Evolutionary conservation across 1,140 invertebrate species (phyloP).

Genomic region (Globodera rostochiensis): DNA sequence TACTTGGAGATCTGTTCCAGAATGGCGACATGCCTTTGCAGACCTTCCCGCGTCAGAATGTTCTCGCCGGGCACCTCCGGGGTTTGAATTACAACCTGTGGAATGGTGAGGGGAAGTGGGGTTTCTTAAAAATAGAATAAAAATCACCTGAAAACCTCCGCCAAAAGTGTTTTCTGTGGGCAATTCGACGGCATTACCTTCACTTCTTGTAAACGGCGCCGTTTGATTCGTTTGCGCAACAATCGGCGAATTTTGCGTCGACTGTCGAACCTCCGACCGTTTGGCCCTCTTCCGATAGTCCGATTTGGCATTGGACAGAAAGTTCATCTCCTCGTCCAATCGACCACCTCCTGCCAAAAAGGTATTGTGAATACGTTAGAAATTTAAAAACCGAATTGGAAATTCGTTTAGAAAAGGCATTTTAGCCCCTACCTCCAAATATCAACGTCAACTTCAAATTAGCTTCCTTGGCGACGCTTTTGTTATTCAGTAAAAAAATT

Average conservation of each 20-base stretch:
- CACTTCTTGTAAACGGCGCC: constrained; percentile 10
- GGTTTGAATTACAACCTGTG: constrained; percentile 63
- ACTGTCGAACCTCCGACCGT: neutral
- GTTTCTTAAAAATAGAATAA: constrained; percentile 19
- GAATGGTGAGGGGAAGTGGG: neutral
- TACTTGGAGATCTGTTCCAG: constrained; percentile 62
- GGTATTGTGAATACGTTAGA: too few relatives aligned
- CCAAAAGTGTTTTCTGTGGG: constrained; percentile 62
- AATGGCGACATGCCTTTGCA: constrained; percentile 60
- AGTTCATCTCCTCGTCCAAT: constrained; percentile 60
- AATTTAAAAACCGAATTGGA: too few relatives aligned
- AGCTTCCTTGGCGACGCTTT: too few relatives aligned
- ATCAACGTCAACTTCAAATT: too few relatives aligned
- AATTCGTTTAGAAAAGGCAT: too few relatives aligned
- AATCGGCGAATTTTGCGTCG: neutral
- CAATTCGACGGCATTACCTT: constrained; percentile 46
- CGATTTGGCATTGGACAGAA: constrained; percentile 43
- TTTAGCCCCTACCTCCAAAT: too few relatives aligned
- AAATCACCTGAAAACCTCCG: constrained; percentile 54
- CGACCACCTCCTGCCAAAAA: constrained; percentile 58
- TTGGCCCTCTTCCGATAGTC: constrained; percentile 28
- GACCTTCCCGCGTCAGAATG: constrained; percentile 51
- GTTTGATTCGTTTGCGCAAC: constrained; percentile 19
- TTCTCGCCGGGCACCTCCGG: constrained; percentile 56
- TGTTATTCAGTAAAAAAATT: too few relatives aligned